These are phyloP conservation scores for Hoplodrina blanda DNA, from an alignment of 2,888 invertebrate genomes.

Conservation along the genomic window DNA sequence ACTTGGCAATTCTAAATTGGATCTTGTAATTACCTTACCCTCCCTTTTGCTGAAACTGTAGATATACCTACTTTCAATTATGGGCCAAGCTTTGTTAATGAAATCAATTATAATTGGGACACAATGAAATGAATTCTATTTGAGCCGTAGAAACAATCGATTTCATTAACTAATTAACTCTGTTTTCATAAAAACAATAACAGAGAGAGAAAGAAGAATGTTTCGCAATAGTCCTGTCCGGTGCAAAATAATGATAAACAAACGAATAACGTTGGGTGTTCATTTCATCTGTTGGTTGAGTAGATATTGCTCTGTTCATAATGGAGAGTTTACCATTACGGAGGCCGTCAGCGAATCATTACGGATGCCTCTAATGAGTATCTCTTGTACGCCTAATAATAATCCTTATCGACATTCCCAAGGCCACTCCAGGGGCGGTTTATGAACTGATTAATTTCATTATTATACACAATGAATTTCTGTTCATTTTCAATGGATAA, in stretches of 20 bases:
- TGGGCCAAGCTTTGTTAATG: conserved; percentile 88
- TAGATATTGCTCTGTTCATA: conserved; percentile 71
- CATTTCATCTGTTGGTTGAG: conserved; percentile 64
- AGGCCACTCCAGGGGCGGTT: conserved; percentile 28
- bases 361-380: conserved; percentile 75
- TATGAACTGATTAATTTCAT: conserved; percentile 30
- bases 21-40: conserved; percentile 91
- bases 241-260: conserved; percentile 50
- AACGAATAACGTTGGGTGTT: conserved; percentile 58
- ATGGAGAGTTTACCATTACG: conserved; percentile 70
- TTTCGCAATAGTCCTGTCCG: conserved; percentile 22
- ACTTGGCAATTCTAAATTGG: conserved; percentile 91
- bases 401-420: conserved; percentile 57
- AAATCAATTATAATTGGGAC: conserved; percentile 88
- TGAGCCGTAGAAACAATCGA: conserved; percentile 73
- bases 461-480: conserved; percentile 18
- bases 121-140: conserved; percentile 81
- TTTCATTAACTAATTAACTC: conserved; percentile 78
- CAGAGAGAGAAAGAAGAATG: conserved; percentile 42
- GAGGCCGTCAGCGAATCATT: conserved; percentile 72
- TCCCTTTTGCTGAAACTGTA: conserved; percentile 87
- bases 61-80: conserved; percentile 89
- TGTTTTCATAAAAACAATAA: conserved; percentile 66
- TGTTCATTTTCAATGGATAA: conserved; percentile 36
- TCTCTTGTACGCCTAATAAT: conserved; percentile 71